Evolutionary conservation across 2,797 vertebrate genomes (phyloP).

Genomic region (Acanthurus leucopareius): DNA sequence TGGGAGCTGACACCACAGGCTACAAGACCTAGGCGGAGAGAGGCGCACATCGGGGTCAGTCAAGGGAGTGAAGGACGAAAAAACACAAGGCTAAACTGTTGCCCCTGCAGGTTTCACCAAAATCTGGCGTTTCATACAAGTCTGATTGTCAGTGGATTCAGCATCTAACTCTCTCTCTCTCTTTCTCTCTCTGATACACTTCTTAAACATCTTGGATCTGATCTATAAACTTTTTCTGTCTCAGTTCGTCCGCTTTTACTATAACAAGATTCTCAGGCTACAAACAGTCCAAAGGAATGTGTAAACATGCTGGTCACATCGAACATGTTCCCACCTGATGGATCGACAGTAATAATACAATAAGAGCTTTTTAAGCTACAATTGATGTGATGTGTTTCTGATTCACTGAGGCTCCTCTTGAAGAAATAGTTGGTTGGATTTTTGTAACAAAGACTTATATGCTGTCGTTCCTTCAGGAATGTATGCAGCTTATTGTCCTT

Average conservation of each 20-base stretch:
- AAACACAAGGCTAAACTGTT: slow-evolving; percentile 39
- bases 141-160: neutral
- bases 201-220: neutral
- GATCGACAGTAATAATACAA: neutral
- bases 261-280: neutral
- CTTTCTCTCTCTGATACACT: neutral
- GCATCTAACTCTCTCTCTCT: neutral
- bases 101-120: neutral
- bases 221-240: neutral
- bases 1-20: slow-evolving; percentile 66
- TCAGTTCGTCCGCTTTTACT: neutral
- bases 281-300: neutral
- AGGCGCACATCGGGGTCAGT: slow-evolving; percentile 46
- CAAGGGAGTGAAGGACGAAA: slow-evolving; percentile 34
- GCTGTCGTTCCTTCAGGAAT: neutral
- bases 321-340: neutral
- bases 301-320: neutral
- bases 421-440: neutral
- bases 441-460: too few species aligned
- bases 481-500: neutral
- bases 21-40: slow-evolving; percentile 66
- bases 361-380: neutral
- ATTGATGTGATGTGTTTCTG: neutral
- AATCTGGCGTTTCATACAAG: neutral
- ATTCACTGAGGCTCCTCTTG: neutral